Evolutionary conservation across 2,888 invertebrate species (phyloP).

Genomic region (Xanthorhoe designata): DNA sequence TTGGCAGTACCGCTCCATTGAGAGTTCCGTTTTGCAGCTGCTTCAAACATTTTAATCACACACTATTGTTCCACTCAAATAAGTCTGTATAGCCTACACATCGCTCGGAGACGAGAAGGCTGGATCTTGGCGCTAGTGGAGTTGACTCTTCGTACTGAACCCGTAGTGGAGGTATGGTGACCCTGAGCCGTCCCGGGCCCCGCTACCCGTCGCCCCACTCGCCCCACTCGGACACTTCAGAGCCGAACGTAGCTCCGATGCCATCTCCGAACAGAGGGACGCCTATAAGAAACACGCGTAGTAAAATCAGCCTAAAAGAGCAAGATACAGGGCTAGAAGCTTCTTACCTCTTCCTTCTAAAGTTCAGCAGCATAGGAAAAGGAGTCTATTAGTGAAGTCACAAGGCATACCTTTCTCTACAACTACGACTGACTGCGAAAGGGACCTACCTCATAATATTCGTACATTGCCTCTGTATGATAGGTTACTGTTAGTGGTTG

Average conservation of each 20-base stretch:
- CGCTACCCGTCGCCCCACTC: slow-evolving; percentile 64
- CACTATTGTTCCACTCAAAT: slow-evolving; percentile 11
- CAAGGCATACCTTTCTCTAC: slow-evolving; percentile 23
- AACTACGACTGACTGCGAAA: slow-evolving; percentile 29
- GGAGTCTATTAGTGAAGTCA: slow-evolving; percentile 10
- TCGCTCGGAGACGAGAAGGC: slow-evolving; percentile 80
- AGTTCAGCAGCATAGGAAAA: slow-evolving; percentile 43
- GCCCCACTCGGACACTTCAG: slow-evolving; percentile 87
- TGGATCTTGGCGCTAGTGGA: slow-evolving; percentile 77
- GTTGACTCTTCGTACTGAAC: slow-evolving; percentile 84
- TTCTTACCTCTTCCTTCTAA: slow-evolving; percentile 79
- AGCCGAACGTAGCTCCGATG: slow-evolving; percentile 89
- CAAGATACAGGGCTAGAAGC: slow-evolving; percentile 48
- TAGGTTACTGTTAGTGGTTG: slow-evolving; percentile 28
- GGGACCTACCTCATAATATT: slow-evolving; percentile 22
- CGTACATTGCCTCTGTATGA: slow-evolving; percentile 18
- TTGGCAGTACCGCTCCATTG: not conserved
- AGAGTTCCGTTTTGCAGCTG: not conserved
- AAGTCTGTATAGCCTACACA: slow-evolving; percentile 64
- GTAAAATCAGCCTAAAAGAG: slow-evolving; percentile 27
- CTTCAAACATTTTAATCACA: not conserved
- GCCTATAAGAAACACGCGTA: slow-evolving; percentile 76
- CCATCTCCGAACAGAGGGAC: slow-evolving; percentile 90
- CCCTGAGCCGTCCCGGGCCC: slow-evolving; percentile 81
- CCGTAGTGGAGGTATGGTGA: slow-evolving; percentile 88